Base-by-base conservation (phyloP, 2,888 invertebrate genomes). In the Neoascia interrupta region DNA sequence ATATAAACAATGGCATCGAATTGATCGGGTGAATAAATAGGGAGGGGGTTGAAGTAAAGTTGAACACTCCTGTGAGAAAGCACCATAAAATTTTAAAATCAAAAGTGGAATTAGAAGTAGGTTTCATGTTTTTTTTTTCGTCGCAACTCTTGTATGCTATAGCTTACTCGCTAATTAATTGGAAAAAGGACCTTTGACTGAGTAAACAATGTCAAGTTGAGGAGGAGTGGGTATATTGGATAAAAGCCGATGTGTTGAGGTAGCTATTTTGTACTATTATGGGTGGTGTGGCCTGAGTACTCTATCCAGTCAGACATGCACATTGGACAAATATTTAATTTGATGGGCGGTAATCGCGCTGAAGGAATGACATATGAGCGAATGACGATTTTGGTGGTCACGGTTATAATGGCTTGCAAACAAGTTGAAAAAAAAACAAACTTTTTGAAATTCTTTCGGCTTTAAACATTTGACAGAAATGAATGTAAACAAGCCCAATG, bases 151-250 rank as follows among this genome's bases (percentile, higher is more conserved):
- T 21, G 16, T 10, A 16, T 23, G 34, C 26, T 36, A 19, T 26
- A 8, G 13, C 18, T n/a, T 39, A 11, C 8, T 26, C 45, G 15
- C 8, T 41, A 39, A 49, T 49, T 43, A 61, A 68, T 56, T 63
- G 56, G 37, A 45, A 51, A 37, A 51, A 45, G 5, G 11, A 15
- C 18, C 13, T 16, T 26, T 4, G 3, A 13, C 31, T 54, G n/a
- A 45, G 69, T 58, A 56, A 75, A 47, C 56, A 63, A 49, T n/a
- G n/a, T n/a, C n/a, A n/a, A 54, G n/a, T n/a, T n/a, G 61, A 15
- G 26, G 31, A 39, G 3, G 8, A 13, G 49, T 6, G 5, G 45
- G 26, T 43, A 43, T 41, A n/a, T n/a, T n/a, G n/a, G n/a, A n/a
- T n/a, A n/a, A n/a, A n/a, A n/a, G n/a, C n/a, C n/a, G n/a, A n/a